Base-by-base conservation (phyloP, 1,140 invertebrate genomes). In the Helicoverpa armigera region DNA sequence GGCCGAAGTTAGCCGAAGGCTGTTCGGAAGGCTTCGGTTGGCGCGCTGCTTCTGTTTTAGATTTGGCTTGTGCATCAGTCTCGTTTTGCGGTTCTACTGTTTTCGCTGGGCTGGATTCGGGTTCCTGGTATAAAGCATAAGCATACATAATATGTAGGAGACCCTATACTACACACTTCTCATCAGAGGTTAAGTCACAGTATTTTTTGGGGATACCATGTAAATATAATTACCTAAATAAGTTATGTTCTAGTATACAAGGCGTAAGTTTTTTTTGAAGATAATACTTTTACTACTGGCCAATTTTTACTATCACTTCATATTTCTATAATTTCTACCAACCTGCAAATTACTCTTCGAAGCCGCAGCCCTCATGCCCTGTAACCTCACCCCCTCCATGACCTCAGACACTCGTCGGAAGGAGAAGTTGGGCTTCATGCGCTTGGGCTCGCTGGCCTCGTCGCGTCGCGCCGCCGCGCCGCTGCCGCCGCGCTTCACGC, bases 381-480 rank as follows among this genome's bases (percentile, higher is more conserved):
- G 94, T 12, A 94, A 75, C 10, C 94, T 85, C 3, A 95, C 95
- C 12, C 93, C 94, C 76, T 95, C 95, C 93, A 95, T 94, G 16
- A 95, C 94, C 72, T 95, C 95, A 0, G 94, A 95, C 31, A 95
- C 94, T 16, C 94, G 86, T 70, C 94, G 82, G 83, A 95, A 95
- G 16, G 94, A 95, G 83, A 95, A 95, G 82, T 95, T 95, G 43
- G 91, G 90, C 69, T 87, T 89, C 54, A 83, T 83, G 14, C 85
- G 69, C 75, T 89, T 92, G 7, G 82, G 75, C n/a, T 86, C 85
- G 1, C 23, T 82, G 73, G 80, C 48, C 97, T 92, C 94, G 97
- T 97, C 31, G 96, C 96, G 35, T 97, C 89, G 80, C 2, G 87
- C 79, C 1, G 84, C 72, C 2, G 88, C 85, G 7, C 87, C 88